Base-by-base conservation (phyloP, 1,140 invertebrate species). In the Lasioglossum baleicum region DNA sequence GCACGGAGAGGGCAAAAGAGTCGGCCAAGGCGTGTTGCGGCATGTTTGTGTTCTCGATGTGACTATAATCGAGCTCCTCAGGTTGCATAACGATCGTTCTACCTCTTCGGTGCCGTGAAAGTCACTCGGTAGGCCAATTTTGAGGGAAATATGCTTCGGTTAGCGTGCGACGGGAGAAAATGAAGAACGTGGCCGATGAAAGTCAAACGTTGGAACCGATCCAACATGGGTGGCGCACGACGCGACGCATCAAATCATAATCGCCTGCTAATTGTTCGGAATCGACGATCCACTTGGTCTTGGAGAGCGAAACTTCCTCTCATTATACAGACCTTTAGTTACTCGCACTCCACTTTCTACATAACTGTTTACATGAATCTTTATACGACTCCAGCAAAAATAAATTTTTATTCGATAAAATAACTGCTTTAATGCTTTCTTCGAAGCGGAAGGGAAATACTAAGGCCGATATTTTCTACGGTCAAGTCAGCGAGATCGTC, bases 201-300 rank as follows among this genome's bases (percentile, higher is more conserved):
- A 86, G 85, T 86, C 67, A 64, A 71, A 56, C 13, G 26, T 86
- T 86, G 85, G 85, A 86, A 81, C 42, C 10, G 40, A 69, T 83
- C 85, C 85, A 86, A 78, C 10, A 11, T 35, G 66, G 40, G n/a
- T 68, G 13, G 42, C 35, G 63, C 48, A 58, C 51, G 44, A 65
- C 10, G 48, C 48, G 48, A 67, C 77, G 7, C 35, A 74, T 64
- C 58, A n/a, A n/a, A 85, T 78, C 70, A 78, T 80, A 76, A 83
- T 74, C n/a, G 31, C 42, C 48, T 10, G 20, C 26, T 86, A 83
- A 86, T 86, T 74, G 69, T 75, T 61, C 7, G 26, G 42, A 40
- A 13, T 51, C 53, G 40, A 8, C 31, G 26, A 70, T 73, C 53
- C 31, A 53, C 40, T 31, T 31, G 22, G 56, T 70, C n/a, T 7